A percentile compares a stretch with the other conserved stretches of the same genome.
These are phyloP conservation scores for Lytechinus pictus DNA, from an alignment of 35 echinoderm and acorn worm species.

Conservation along the genomic window DNA sequence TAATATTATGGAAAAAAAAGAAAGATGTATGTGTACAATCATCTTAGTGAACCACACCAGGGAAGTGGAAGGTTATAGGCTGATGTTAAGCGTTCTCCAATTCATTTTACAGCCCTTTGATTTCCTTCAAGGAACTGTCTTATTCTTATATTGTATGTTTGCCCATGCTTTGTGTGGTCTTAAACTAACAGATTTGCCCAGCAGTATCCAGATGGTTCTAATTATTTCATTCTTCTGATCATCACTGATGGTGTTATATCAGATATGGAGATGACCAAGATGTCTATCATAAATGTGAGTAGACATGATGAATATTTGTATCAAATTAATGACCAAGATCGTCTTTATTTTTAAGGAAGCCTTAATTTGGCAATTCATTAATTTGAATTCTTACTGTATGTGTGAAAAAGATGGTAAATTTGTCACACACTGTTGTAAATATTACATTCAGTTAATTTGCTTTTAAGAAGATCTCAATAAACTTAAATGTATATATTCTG, in stretches of 20 bases:
- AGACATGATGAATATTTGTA: neutral
- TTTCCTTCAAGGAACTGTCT: too few relatives aligned
- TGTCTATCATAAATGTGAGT: conserved; percentile 85
- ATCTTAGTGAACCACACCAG: too few relatives aligned
- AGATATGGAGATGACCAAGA: conserved; percentile 99
- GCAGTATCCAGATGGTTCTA: conserved; percentile 88
- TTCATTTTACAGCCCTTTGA: too few relatives aligned
- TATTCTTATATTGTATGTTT: too few relatives aligned
- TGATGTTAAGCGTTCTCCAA: too few relatives aligned
- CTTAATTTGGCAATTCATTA: neutral
- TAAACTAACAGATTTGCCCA: conserved; percentile 78
- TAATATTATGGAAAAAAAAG: too few relatives aligned
- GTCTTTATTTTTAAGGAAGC: neutral
- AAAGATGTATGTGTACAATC: too few relatives aligned
- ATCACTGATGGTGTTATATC: conserved; percentile 99
- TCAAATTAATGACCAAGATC: neutral
- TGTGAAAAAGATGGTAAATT: neutral
- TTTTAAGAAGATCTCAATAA: neutral
- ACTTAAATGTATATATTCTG: too few relatives aligned
- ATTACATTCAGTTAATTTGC: neutral
- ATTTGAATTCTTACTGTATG: neutral
- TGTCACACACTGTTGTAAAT: neutral
- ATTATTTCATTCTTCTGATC: conserved; percentile 95
- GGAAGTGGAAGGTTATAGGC: too few relatives aligned
- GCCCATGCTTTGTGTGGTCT: too few relatives aligned